phyloP scores from a whole-genome alignment of 1,140 invertebrate species.

The Ylistrum balloti region DNA sequence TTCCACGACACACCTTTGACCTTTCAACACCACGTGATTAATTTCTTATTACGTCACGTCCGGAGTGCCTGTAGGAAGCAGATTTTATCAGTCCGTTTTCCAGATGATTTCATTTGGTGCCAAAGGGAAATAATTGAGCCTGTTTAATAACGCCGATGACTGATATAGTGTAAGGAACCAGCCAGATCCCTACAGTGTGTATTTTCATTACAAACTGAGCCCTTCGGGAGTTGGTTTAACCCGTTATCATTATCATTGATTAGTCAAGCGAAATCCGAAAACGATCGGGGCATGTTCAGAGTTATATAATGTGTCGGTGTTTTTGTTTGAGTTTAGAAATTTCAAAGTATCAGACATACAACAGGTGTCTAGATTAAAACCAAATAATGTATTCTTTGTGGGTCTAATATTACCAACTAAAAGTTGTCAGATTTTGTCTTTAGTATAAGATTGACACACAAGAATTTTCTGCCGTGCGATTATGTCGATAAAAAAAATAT shows the following conservation, averaged over 20 bases:
- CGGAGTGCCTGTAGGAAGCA: neutral
- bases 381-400: no score
- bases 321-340: neutral
- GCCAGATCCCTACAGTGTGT: neutral
- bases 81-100: neutral
- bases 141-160: neutral
- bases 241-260: neutral
- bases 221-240: neutral
- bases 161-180: neutral
- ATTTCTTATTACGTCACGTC: neutral
- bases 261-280: neutral
- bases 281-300: neutral
- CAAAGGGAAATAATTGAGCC: neutral
- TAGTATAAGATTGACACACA: no score
- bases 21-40: neutral
- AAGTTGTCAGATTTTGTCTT: no score
- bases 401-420: no score
- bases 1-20: neutral
- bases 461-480: no score
- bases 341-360: no score
- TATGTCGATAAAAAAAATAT: no score
- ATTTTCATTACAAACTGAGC: neutral
- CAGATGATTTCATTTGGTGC: neutral
- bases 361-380: no score
- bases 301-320: neutral